Base-by-base conservation (phyloP, 2,888 invertebrate species). In the Trissolcus brochymenae region DNA sequence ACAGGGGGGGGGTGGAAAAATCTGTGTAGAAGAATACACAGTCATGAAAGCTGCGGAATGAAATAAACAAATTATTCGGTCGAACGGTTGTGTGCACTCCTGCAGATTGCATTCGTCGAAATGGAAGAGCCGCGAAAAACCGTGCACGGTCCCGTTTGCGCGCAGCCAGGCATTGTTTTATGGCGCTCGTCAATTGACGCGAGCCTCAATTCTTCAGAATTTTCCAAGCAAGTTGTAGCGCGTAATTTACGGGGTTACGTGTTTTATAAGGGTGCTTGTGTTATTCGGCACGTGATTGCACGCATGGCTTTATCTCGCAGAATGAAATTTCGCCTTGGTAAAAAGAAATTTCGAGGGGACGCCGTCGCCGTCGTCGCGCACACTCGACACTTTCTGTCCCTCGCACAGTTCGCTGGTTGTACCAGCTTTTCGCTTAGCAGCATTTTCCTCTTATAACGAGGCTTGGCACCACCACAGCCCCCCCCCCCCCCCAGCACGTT, bases 261-360 rank as follows among this genome's bases (percentile, higher is more conserved):
- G 71, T 71, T 76, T 62, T 71, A 55, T 57, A 57, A 76, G 68
- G 56, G 72, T 59, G 62, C 67, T 77, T 60, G 68, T 68, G 73
- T 73, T 66, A 77, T 77, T 72, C 67, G 67, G 67, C 76, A 64
- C 72, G 72, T 76, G 71, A 76, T 76, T 67, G 66, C 72, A 68
- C 73, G 77, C 77, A 73, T 56, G 68, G 51, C 73, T 77, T 77
- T 73, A 65, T 65, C 67, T 66, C 66, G 57, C 43, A 54, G 62
- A 67, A 68, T 73, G 77, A 73, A 77, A 77, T 73, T 77, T 73
- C 61, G 53, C 71, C 66, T 59, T 54, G 35, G 61, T 41, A 55
- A 68, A 72, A 76, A 71, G 68, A 65, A 70, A 66, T 71, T 76
- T 71, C 66, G 29, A 66, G 70, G 71, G 71, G 71, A 54, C 57